Conservation (phyloP, 2,888 invertebrate species). For the Eristalinus aeneus region DNA sequence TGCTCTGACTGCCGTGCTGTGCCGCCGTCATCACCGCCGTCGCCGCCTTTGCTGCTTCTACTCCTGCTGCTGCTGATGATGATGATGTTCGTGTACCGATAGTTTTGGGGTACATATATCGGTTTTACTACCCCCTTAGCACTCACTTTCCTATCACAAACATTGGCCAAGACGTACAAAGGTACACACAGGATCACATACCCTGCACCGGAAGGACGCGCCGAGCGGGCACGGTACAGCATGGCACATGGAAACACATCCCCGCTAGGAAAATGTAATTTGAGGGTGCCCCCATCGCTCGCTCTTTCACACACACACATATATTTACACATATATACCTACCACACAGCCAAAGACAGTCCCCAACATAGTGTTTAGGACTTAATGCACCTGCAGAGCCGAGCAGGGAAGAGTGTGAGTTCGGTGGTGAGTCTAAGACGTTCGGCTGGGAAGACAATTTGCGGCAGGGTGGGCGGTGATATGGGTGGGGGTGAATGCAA, state of each 20-base stretch:
- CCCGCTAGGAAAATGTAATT: constrained; percentile 68
- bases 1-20: constrained; percentile 14
- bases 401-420: constrained; percentile 33
- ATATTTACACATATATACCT: background rate
- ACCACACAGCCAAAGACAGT: background rate
- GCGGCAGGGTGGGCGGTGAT: background rate
- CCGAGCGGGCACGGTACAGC: background rate
- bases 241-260: constrained; percentile 54
- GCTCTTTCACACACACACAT: background rate
- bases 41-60: background rate
- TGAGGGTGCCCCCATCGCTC: constrained; percentile 39
- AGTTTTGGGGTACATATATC: constrained; percentile 71
- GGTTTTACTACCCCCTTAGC: constrained; percentile 62
- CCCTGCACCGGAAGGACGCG: background rate
- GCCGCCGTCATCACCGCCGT: background rate
- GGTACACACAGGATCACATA: constrained; percentile 32
- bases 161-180: constrained; percentile 64
- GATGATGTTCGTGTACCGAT: constrained; percentile 66
- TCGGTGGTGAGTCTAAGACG: constrained; percentile 53
- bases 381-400: constrained; percentile 69
- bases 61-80: constrained; percentile 39
- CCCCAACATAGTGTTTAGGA: constrained; percentile 47
- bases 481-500: constrained; percentile 31
- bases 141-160: constrained; percentile 55
- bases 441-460: constrained; percentile 16